These are phyloP conservation scores for Anticlea derivata DNA, from an alignment of 2,888 invertebrate species.

Conservation along the genomic window DNA sequence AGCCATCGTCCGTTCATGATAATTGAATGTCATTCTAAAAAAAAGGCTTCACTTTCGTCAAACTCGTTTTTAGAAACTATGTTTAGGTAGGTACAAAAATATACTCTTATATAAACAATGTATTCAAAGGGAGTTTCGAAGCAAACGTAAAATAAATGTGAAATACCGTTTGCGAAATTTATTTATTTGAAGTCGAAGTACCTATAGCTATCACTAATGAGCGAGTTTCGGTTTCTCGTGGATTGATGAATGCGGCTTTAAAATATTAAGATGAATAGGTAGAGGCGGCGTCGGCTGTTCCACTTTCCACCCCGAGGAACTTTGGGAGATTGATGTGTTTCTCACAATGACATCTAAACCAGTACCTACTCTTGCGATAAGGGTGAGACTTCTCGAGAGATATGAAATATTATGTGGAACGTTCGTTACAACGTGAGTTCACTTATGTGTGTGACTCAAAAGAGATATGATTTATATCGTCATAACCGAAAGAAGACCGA, in stretches of 20 bases:
- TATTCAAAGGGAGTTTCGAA: background rate
- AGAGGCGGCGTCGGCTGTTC: slow-evolving; percentile 33
- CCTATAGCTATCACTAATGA: slow-evolving; percentile 38
- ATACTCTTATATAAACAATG: slow-evolving; percentile 1
- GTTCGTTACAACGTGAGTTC: slow-evolving; percentile 45
- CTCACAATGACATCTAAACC: slow-evolving; percentile 48
- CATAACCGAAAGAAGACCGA: too few relatives aligned
- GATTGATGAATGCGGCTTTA: slow-evolving; percentile 54
- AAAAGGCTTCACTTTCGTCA: too few relatives aligned
- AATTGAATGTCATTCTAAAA: too few relatives aligned
- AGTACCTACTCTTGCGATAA: slow-evolving; percentile 41
- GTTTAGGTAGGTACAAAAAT: background rate
- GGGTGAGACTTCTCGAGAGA: slow-evolving; percentile 46
- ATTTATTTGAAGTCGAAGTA: slow-evolving; percentile 19
- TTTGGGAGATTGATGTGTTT: slow-evolving; percentile 65
- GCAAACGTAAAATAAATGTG: slow-evolving; percentile 4
- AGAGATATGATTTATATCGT: slow-evolving; percentile 38
- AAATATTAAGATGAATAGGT: slow-evolving; percentile 55
- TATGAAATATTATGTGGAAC: slow-evolving; percentile 42
- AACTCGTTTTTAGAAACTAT: too few relatives aligned
- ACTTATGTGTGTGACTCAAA: slow-evolving; percentile 18
- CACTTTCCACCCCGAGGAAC: slow-evolving; percentile 36
- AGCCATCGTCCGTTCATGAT: too few relatives aligned
- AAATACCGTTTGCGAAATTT: slow-evolving; percentile 14
- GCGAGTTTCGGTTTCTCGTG: slow-evolving; percentile 38